Conservation (phyloP, 2,797 vertebrate species). For the Sebastes vulpes region DNA sequence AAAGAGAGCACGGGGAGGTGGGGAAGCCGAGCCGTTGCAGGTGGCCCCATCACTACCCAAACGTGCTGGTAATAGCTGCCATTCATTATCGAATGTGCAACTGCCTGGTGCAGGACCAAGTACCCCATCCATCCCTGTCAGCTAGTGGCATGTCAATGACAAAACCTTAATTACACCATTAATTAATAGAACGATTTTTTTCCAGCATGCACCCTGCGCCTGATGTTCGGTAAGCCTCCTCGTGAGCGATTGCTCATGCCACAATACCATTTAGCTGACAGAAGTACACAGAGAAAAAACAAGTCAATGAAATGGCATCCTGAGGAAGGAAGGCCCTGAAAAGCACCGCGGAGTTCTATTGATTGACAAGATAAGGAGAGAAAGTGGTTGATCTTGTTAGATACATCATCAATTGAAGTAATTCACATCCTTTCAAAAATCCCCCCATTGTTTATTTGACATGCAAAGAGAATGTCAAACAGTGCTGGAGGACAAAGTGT, state of each 20-base stretch:
- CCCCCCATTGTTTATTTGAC: conserved; percentile 43
- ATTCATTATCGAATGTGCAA: conserved; percentile 91
- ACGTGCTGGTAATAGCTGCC: conserved; percentile 95
- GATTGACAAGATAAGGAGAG: conserved; percentile 70
- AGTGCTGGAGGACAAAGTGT: conserved; percentile 21
- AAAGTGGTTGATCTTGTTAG: conserved; percentile 65
- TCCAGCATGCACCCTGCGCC: conserved; percentile 89
- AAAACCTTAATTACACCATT: conserved; percentile 99
- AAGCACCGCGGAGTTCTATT: conserved; percentile 59
- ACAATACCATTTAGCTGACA: conserved; percentile 74
- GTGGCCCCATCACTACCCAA: conserved; percentile 93
- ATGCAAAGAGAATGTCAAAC: conserved; percentile 46
- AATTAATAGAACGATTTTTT: conserved; percentile 98
- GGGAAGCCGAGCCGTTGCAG: conserved; percentile 88
- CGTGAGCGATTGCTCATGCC: conserved; percentile 89
- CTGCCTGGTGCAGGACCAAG: conserved; percentile 88
- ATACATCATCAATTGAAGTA: conserved; percentile 61
- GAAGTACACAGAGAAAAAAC: conserved; percentile 63
- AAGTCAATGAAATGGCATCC: conserved; percentile 64
- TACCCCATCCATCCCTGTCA: conserved; percentile 96
- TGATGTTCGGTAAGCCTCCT: conserved; percentile 93
- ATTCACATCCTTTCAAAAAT: conserved; percentile 59
- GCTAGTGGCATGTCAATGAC: conserved; percentile 96
- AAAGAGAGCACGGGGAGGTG: conserved; percentile 63
- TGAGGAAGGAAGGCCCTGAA: conserved; percentile 47